Evolutionary conservation across 1,140 invertebrate genomes (phyloP).

Genomic region (Ylistrum balloti): DNA sequence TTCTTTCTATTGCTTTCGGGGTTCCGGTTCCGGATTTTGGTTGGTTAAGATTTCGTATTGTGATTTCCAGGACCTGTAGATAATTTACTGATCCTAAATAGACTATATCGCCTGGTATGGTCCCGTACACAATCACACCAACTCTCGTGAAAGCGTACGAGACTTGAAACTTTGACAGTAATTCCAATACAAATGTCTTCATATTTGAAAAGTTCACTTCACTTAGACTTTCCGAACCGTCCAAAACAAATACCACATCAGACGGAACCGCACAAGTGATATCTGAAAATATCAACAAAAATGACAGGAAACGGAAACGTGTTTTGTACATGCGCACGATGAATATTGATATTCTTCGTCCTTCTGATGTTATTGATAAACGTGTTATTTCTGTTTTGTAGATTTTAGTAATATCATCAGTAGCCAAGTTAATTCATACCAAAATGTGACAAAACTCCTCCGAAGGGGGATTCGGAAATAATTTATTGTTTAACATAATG

Average conservation of each 20-base stretch:
- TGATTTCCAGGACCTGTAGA: not conserved
- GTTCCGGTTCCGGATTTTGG: constrained; percentile 54
- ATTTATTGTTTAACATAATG: no score
- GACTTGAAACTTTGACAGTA: constrained; percentile 36
- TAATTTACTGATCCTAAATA: constrained; percentile 39
- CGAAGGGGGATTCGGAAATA: no score
- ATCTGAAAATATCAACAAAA: constrained; percentile 13
- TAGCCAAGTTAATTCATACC: no score
- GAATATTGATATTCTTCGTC: no score
- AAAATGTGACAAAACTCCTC: no score
- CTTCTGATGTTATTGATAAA: no score
- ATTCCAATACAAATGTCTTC: constrained; percentile 52
- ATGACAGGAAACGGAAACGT: not conserved
- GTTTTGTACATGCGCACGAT: no score
- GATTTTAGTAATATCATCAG: no score
- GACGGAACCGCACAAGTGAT: constrained; percentile 50
- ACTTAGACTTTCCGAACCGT: constrained; percentile 59
- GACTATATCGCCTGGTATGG: constrained; percentile 25
- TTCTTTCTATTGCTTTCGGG: constrained; percentile 45
- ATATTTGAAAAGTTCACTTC: constrained; percentile 48
- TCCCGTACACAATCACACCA: constrained; percentile 51
- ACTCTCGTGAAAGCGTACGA: constrained; percentile 39
- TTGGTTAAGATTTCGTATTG: constrained; percentile 34
- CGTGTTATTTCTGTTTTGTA: no score
- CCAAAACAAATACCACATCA: constrained; percentile 55